Conservation (phyloP, 2,888 invertebrate species). For the Alentia gelatinosa region DNA sequence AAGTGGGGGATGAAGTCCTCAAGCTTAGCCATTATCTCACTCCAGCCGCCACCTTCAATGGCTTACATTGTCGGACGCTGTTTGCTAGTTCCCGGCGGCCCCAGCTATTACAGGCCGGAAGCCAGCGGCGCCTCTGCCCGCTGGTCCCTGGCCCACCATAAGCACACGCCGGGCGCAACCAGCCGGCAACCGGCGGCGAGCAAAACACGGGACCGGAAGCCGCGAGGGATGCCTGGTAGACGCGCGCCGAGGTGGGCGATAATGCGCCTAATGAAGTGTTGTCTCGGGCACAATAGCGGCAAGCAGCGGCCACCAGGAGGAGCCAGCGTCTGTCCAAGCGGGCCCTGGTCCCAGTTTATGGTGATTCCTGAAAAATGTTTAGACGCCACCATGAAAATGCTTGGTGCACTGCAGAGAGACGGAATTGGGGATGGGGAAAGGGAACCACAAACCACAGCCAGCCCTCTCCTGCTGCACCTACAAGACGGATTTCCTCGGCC, state of each 20-base stretch:
- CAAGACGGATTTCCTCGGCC: too few species aligned
- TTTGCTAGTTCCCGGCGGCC: background rate
- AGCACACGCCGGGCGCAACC: background rate
- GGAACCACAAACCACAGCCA: too few species aligned
- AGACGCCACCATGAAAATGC: too few species aligned
- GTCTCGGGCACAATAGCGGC: background rate
- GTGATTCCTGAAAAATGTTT: too few species aligned
- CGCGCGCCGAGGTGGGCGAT: background rate
- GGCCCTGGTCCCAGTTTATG: too few species aligned
- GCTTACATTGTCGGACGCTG: background rate
- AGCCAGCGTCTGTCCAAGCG: too few species aligned
- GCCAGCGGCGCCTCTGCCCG: background rate
- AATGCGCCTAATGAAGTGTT: constrained; percentile 20
- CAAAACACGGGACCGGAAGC: background rate
- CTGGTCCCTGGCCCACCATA: background rate
- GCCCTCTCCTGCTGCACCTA: too few species aligned
- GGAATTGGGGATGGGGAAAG: too few species aligned
- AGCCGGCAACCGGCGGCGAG: background rate
- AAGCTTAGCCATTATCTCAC: background rate
- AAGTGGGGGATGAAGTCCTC: background rate
- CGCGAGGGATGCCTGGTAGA: too few species aligned
- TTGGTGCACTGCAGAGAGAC: too few species aligned
- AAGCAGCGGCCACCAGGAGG: background rate
- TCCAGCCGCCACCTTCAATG: background rate
- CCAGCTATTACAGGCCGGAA: background rate